A percentile compares a stretch with the other conserved stretches of the same genome.
These are phyloP conservation scores for Sebastes schlegelii DNA, from an alignment of 2,113 vertebrate genomes.

Conservation along the genomic window DNA sequence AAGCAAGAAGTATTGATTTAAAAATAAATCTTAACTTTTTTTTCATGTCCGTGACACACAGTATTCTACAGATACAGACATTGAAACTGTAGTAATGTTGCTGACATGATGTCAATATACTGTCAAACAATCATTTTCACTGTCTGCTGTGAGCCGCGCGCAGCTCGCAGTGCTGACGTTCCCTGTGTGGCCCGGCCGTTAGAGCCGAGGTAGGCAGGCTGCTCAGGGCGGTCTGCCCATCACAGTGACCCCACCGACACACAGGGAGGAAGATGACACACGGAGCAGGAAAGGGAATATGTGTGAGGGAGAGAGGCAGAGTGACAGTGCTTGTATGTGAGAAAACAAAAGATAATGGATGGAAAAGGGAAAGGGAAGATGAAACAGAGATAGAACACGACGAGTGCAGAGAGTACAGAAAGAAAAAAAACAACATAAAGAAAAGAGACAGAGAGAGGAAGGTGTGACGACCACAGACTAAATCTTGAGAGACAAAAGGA, in stretches of 20 bases:
- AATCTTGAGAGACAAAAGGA: conserved; percentile 64
- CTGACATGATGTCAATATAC: no score
- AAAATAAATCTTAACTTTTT: no score
- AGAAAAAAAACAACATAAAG: conserved; percentile 18
- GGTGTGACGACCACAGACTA: conserved; percentile 58
- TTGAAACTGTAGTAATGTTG: no score
- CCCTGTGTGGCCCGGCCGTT: no score
- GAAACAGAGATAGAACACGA: conserved; percentile 47
- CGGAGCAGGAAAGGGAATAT: neutral
- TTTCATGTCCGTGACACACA: no score
- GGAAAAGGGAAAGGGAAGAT: conserved; percentile 53
- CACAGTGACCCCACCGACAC: conserved; percentile 33
- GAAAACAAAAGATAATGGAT: conserved; percentile 3
- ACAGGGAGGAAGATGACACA: conserved; percentile 17
- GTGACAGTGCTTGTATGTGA: neutral
- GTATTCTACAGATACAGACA: no score
- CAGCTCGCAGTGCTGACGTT: no score
- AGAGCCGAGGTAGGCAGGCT: conserved; percentile 35
- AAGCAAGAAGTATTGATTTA: no score
- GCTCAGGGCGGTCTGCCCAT: conserved; percentile 44
- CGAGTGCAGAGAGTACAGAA: conserved; percentile 16
- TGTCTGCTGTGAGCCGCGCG: no score
- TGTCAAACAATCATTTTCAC: no score
- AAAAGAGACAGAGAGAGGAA: conserved; percentile 52
- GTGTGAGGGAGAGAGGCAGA: conserved; percentile 4